Percentiles rank a stretch among this genome's conserved stretches.
These are phyloP conservation scores for Hypselothyrea guttata DNA, from an alignment of 2,888 invertebrate genomes.

Conservation along the genomic window DNA sequence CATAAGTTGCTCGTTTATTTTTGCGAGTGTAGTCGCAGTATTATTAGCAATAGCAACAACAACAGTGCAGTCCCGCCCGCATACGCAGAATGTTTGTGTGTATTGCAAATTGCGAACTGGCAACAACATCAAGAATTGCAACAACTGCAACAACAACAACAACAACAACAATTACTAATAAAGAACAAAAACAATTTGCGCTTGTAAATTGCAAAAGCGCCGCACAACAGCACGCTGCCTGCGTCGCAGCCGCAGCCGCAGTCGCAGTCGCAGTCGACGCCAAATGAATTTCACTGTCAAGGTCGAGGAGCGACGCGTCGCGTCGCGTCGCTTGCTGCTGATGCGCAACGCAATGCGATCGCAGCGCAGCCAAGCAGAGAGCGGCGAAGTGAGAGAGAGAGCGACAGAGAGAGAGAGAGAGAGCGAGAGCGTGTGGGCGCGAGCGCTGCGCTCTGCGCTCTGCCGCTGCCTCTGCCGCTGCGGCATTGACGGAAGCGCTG, in stretches of 20 bases:
- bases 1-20: too few species aligned
- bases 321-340: slow-evolving; percentile 75
- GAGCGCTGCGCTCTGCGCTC: slow-evolving; percentile 40
- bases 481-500: slow-evolving; percentile 61
- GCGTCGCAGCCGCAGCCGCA: slow-evolving; percentile 29
- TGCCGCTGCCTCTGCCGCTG: too few species aligned
- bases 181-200: slow-evolving; percentile 56
- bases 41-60: slow-evolving; percentile 16
- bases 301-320: slow-evolving; percentile 79
- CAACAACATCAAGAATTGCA: slow-evolving; percentile 27
- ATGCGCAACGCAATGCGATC: slow-evolving; percentile 75
- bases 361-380: slow-evolving; percentile 37
- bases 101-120: slow-evolving; percentile 62
- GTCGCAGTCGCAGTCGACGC: slow-evolving; percentile 31
- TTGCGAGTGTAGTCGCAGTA: slow-evolving; percentile 10
- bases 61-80: slow-evolving; percentile 42
- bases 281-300: slow-evolving; percentile 80
- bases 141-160: slow-evolving; percentile 37
- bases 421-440: slow-evolving; percentile 6
- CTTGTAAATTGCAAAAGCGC: slow-evolving; percentile 76
- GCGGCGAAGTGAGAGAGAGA: slow-evolving; percentile 1
- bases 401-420: slow-evolving; percentile 14
- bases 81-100: slow-evolving; percentile 71
- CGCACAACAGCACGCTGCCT: slow-evolving; percentile 34
- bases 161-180: slow-evolving; percentile 12